Conservation (phyloP, 2,888 invertebrate genomes). For the Noctua janthina region DNA sequence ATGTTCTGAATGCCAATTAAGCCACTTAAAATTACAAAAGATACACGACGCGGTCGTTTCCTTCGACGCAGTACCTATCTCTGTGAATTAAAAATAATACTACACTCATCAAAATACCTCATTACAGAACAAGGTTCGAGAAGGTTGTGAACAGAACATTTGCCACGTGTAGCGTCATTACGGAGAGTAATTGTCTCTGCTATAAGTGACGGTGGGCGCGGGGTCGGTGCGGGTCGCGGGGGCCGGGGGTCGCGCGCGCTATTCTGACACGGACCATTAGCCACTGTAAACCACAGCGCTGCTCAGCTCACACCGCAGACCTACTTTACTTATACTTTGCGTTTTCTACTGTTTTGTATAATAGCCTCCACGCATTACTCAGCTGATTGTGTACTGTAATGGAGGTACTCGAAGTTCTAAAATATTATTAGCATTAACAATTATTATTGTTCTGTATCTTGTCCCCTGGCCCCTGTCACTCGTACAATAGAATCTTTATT, state of each 20-base stretch:
- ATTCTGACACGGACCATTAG: slow-evolving; percentile 13
- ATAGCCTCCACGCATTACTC: not conserved
- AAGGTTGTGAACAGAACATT: slow-evolving; percentile 5
- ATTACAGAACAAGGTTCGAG: slow-evolving; percentile 19
- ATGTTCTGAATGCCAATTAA: slow-evolving; percentile 17
- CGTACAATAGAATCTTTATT: not conserved
- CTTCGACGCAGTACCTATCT: slow-evolving; percentile 2
- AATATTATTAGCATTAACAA: not conserved
- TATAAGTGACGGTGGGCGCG: slow-evolving; percentile 22
- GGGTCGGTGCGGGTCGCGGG: not conserved
- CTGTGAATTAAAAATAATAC: not conserved
- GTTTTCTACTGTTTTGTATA: slow-evolving; percentile 5
- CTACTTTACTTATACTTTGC: slow-evolving; percentile 9
- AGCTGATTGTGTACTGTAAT: not conserved
- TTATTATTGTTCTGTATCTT: not conserved
- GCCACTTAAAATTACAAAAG: slow-evolving; percentile 12
- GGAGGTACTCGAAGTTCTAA: not conserved
- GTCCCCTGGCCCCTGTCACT: not conserved
- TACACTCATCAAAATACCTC: not conserved
- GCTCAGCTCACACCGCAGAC: not conserved
- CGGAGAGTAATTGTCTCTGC: slow-evolving; percentile 13
- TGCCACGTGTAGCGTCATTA: slow-evolving; percentile 11
- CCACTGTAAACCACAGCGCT: not conserved
- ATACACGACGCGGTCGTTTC: slow-evolving; percentile 4
- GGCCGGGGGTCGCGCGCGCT: not conserved